These are phyloP conservation scores for Apodemus sylvaticus DNA, from an alignment of 2,113 vertebrate genomes.

Conservation along the genomic window DNA sequence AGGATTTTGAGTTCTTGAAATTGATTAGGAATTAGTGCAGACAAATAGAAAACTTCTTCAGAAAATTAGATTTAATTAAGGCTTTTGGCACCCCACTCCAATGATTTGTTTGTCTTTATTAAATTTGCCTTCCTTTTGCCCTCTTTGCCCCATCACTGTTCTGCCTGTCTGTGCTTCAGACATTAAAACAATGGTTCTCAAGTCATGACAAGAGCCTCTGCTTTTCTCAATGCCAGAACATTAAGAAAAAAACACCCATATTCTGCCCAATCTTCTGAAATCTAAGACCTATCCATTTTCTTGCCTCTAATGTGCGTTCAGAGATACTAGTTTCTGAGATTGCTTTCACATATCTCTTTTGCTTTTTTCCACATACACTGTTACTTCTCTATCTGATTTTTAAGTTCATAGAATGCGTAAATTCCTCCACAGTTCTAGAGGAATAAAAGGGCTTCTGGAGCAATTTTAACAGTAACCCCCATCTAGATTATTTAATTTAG, in stretches of 20 bases:
- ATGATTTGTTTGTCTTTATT: neutral
- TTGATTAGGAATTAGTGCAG: conserved; percentile 22
- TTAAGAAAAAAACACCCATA: neutral
- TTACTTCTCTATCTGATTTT: neutral
- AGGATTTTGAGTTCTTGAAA: neutral
- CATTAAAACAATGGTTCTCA: neutral
- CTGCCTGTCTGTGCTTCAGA: neutral
- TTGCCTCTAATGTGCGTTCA: neutral
- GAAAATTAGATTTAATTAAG: conserved; percentile 26
- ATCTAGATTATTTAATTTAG: neutral
- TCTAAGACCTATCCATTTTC: neutral
- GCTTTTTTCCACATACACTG: neutral
- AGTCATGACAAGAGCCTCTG: neutral
- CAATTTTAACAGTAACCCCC: neutral
- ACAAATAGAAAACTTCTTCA: conserved; percentile 36
- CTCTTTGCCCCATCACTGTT: neutral
- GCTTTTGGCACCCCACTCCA: neutral
- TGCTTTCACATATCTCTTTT: neutral
- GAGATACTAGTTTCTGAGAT: neutral
- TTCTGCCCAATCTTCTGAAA: neutral
- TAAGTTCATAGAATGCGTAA: neutral
- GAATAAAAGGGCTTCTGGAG: neutral
- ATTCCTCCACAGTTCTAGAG: neutral
- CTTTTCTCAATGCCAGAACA: neutral
- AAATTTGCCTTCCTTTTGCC: neutral